Conservation (phyloP, 2,113 vertebrate genomes). For the Nettapus auritus region DNA sequence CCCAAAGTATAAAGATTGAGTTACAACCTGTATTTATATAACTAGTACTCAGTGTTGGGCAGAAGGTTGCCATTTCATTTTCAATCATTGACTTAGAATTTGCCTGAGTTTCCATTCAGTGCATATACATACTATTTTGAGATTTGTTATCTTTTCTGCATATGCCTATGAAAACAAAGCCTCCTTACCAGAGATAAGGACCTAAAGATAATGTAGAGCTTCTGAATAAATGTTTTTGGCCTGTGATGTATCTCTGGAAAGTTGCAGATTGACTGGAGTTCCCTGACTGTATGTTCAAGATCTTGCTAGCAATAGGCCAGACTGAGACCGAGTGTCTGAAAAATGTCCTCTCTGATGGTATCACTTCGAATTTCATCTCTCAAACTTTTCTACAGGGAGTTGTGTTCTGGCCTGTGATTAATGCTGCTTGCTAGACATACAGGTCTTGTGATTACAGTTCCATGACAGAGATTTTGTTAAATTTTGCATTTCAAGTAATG, state of each 20-base stretch:
- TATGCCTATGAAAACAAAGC: not conserved
- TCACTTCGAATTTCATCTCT: not conserved
- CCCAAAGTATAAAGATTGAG: not conserved
- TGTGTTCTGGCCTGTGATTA: not conserved
- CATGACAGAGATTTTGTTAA: not conserved
- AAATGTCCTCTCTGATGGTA: not conserved
- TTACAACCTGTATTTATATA: not conserved
- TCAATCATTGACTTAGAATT: not conserved
- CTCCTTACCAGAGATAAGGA: not conserved
- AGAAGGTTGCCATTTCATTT: not conserved
- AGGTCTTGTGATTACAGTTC: not conserved
- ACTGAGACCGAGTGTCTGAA: not conserved
- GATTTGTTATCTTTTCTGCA: not conserved
- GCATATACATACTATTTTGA: not conserved
- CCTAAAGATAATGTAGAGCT: not conserved
- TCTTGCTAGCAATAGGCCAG: not conserved
- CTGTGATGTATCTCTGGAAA: not conserved
- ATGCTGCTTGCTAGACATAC: not conserved
- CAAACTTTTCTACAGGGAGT: not conserved
- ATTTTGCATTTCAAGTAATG: not conserved
- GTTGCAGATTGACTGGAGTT: not conserved
- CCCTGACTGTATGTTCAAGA: not conserved
- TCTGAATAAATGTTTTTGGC: not conserved
- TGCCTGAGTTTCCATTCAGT: not conserved
- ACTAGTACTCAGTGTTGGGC: not conserved